Evolutionary conservation across 2,797 vertebrate genomes (phyloP), one percentile per base, ranked within the genome.

Genomic region (Euphonia xanthogaster): DNA sequence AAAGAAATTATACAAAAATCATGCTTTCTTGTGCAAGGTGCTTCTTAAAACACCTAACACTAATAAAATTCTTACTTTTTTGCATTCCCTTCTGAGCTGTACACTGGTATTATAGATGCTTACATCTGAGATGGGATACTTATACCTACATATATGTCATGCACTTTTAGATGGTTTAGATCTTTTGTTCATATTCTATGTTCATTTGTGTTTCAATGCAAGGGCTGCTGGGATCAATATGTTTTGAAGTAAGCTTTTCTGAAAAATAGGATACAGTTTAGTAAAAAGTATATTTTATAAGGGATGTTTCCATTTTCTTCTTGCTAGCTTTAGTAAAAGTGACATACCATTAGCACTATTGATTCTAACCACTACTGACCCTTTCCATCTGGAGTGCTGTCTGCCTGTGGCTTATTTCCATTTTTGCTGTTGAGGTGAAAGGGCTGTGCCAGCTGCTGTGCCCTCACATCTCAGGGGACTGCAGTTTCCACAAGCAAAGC

Each of bases 401-500:
- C 60, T 91, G 88, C 82, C 77, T 87, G 48, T 70, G 67, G 74
- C 74, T 40, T 86, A 61, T 85, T 94, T 93, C 93, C 77, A 71
- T 67, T 79, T 93, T 66, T 63, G 42, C 60, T 67, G n/a, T 42
- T 3, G 0, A 4, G 13, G 53, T 63, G 44, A 47, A 65, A 78
- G 68, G 37, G 27, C 63, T 78, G 23, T 90, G 53, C 47, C 68
- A 76, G 40, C 70, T 88, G n/a, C 54, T 13, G 0, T 72, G 53
- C 35, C 20, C 27, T 78, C 45, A 25, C 2, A 0, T 45, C 55
- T 30, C 63, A 16, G 31, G 55, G 40, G 31, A 78, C 55, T 63
- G 23, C 19, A 33, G 11, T 68, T 40, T 90, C 45, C 61, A 39
- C 37, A 33, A 61, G 50, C 10, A 74, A 70, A 80, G 68, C 35